Conservation (phyloP, 2,113 vertebrate genomes). For the Cyanoliseus patagonus region DNA sequence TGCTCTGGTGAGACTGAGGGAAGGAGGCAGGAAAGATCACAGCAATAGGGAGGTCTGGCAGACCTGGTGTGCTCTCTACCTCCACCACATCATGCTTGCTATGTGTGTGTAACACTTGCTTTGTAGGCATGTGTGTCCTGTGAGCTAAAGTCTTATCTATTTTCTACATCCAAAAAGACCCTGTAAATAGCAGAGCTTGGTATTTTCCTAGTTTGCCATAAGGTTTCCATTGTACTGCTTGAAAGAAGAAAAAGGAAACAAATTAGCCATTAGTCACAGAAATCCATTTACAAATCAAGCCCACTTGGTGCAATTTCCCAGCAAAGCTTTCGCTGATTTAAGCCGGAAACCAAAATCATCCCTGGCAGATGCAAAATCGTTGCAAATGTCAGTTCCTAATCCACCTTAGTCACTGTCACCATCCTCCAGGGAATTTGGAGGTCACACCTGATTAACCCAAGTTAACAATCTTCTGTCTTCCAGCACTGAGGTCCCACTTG, state of each 20-base stretch:
- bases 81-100: background rate
- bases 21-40: background rate
- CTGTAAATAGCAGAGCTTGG: background rate
- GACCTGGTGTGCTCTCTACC: background rate
- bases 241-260: background rate
- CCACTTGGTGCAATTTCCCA: background rate
- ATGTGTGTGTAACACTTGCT: background rate
- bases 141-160: background rate
- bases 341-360: background rate
- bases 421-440: background rate
- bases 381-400: background rate
- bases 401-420: background rate
- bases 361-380: background rate
- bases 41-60: background rate
- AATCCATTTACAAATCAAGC: background rate
- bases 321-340: background rate
- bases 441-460: background rate
- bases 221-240: background rate
- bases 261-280: background rate
- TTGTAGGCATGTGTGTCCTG: background rate
- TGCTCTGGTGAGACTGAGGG: background rate
- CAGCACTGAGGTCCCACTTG: background rate
- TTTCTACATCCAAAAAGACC: background rate
- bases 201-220: background rate
- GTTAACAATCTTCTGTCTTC: background rate